Evolutionary conservation across 2,797 vertebrate species (phyloP).

Genomic region (Ctenosaura bakeri): DNA sequence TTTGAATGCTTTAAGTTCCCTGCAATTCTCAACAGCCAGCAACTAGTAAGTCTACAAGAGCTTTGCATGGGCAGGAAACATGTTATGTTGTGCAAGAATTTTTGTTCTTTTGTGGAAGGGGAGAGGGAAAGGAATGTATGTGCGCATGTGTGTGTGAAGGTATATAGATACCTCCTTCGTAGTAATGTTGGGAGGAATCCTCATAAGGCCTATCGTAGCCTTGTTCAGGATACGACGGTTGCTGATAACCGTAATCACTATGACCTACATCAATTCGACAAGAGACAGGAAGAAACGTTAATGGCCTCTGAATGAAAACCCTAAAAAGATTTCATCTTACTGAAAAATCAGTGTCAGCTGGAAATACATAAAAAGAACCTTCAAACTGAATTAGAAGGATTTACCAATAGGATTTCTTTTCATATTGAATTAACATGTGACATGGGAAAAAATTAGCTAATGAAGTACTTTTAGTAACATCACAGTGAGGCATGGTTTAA

Average conservation of each 20-base stretch:
- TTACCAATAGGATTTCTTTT: conserved; percentile 79
- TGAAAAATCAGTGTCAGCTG: conserved; percentile 83
- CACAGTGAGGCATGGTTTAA: conserved; percentile 76
- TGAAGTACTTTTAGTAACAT: conserved; percentile 78
- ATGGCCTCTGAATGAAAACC: conserved; percentile 86
- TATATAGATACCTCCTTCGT: conserved; percentile 90
- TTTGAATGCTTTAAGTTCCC: conserved; percentile 73
- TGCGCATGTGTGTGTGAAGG: conserved; percentile 84
- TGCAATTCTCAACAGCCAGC: conserved; percentile 81
- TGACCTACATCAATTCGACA: conserved; percentile 90
- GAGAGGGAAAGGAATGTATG: conserved; percentile 77
- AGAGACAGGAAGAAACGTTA: conserved; percentile 90
- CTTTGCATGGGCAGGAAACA: conserved; percentile 76
- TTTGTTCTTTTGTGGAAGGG: conserved; percentile 73
- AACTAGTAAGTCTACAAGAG: conserved; percentile 81
- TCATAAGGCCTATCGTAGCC: conserved; percentile 92
- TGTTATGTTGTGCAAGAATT: conserved; percentile 76
- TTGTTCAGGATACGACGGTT: conserved; percentile 90
- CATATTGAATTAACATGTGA: conserved; percentile 79
- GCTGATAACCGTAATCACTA: conserved; percentile 91
- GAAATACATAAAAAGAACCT: conserved; percentile 82
- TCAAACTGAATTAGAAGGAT: conserved; percentile 82
- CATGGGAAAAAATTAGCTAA: conserved; percentile 67
- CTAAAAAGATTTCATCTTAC: conserved; percentile 82
- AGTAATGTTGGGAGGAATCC: conserved; percentile 90